Evolutionary conservation across 2,888 invertebrate genomes (phyloP), one percentile per base, ranked within the genome.

Genomic region (Apodemia zela): DNA sequence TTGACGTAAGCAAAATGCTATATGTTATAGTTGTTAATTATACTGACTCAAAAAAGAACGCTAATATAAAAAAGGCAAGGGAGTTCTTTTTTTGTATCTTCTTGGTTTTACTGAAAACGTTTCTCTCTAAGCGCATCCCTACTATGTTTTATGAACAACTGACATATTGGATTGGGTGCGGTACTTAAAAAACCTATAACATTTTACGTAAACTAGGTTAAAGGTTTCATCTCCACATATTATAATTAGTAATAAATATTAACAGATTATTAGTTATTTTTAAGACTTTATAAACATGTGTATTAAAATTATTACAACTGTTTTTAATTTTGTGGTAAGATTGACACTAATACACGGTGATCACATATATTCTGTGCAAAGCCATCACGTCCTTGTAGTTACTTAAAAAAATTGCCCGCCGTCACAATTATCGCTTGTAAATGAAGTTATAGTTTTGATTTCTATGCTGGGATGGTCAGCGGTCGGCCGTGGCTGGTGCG

Each of bases 401-500:
- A 13, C 13, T 38, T 38, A 38, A 38, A 38, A 45, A n/a, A 7
- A 45, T 17, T 13, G 42, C 15, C 4, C 15, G 15, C 42, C 17
- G 8, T 17, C 45, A 45, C 15, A 45, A 45, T n/a, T 45, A 38
- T 3, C 10, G 11, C 38, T 38, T 42, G 5, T 42, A 15, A 33
- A 33, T 33, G 33, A 8, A 33, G 33, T 42, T 4, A 42, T 42
- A 15, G 15, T 42, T 42, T 4, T 42, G 42, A 42, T 15, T 42
- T 42, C 42, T 42, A 15, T 42, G 42, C 13, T 42, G 42, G 58
- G 45, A 60, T 60, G 64, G 65, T 60, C 62, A 67, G 61, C 65
- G 63, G 67, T 11, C 45, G 38, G 67, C 17, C 45, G 38, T 29
- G 57, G 29, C 38, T 47, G 42, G 61, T 13, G 21, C 54, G 38